Percentiles rank a stretch among this genome's conserved stretches.
Conservation (phyloP, 2,797 vertebrate genomes). For the Enteromius unitaeniatus region DNA sequence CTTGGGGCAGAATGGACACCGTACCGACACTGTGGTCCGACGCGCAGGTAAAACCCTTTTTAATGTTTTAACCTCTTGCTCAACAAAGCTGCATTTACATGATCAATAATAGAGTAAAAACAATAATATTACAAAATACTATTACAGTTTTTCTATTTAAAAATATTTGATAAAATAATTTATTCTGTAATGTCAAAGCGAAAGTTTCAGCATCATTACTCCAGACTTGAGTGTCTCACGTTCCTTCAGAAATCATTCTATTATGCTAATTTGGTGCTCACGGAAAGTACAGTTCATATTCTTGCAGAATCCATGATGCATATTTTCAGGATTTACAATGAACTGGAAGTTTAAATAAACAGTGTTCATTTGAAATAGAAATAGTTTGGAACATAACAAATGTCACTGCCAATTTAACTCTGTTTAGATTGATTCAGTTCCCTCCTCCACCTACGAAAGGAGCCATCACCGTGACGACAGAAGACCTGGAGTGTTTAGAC, state of each 20-base stretch:
- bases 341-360: neutral
- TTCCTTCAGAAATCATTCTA: neutral
- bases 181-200: neutral
- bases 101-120: neutral
- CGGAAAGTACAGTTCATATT: neutral
- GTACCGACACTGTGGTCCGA: slow-evolving; percentile 80
- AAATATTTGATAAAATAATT: neutral
- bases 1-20: slow-evolving; percentile 82
- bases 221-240: neutral
- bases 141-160: neutral
- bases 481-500: slow-evolving; percentile 94
- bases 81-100: neutral
- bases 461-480: slow-evolving; percentile 92
- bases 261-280: neutral
- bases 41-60: slow-evolving; percentile 78
- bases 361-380: neutral
- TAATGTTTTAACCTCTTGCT: neutral
- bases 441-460: slow-evolving; percentile 94
- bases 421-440: slow-evolving; percentile 92
- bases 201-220: neutral
- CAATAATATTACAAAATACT: neutral
- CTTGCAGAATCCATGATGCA: too few species aligned
- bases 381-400: neutral
- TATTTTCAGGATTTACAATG: neutral
- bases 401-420: slow-evolving; percentile 10